Base-by-base conservation (phyloP, 2,888 invertebrate species). In the Hirtodrosophila confusa region DNA sequence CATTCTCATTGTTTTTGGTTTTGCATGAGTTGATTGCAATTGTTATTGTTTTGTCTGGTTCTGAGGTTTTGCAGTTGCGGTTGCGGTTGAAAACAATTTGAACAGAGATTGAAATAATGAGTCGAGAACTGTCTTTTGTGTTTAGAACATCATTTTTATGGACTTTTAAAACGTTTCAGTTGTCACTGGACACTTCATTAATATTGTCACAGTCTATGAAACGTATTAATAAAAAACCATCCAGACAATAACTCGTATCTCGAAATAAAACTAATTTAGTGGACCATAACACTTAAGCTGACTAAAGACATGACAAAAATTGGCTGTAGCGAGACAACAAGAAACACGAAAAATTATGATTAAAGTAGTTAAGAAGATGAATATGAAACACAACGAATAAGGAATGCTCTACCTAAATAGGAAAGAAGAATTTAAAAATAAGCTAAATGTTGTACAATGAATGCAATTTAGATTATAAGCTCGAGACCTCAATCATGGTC, bases 281-380 rank as follows among this genome's bases (percentile, higher is more conserved):
- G 77, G 64, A 80, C 76, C 77, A 80, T 79, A 83, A 86, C 80
- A 78, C 77, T 83, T 85, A 87, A 88, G 77, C 79, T 64, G 71
- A 63, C 75, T 78, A 74, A 75, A 80, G 75, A 78, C 80, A 78
- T 66, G 79, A 85, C 60, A 67, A 73, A 74, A 62, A 58, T 56
- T 50, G 61, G 35, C 48, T 51, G 49, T 58, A 62, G 45, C 51
- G 29, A 36, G 23, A 51, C 55, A 49, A 53, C 33, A 44, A 62
- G 37, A 48, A 49, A 48, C 31, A 56, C 47, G 63, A 43, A 55
- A 48, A 55, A 50, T 55, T 62, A 63, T 73, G 51, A 73, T 61
- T 57, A 54, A 65, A 35, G 27, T 11, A 51, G 31, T n/a, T 33
- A 43, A 44, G 8, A 27, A 17, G 1, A 41, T 31, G 11, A 31